Conservation (phyloP, 2,888 invertebrate species). For the Agrilus mali region DNA sequence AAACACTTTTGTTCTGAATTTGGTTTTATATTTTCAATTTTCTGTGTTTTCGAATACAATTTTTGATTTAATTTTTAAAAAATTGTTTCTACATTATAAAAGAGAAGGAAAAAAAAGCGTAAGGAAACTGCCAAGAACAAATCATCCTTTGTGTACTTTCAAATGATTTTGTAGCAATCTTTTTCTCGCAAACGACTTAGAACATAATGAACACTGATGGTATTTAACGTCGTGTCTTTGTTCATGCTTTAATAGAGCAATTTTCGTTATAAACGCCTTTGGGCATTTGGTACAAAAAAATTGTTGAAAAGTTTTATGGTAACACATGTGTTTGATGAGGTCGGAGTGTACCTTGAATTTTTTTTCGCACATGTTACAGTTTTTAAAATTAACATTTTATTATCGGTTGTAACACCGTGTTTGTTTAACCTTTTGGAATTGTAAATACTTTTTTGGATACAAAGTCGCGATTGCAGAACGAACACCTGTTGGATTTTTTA, state of each 20-base stretch:
- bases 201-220: constrained; percentile 12
- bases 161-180: constrained; percentile 16
- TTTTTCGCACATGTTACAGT: constrained; percentile 18
- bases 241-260: constrained; percentile 15
- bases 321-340: constrained; percentile 12
- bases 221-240: constrained; percentile 13
- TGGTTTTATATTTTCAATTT: too few species aligned
- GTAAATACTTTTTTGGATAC: constrained; percentile 4
- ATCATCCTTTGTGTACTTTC: constrained; percentile 9
- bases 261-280: constrained; percentile 12
- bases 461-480: constrained; percentile 9
- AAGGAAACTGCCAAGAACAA: too few species aligned
- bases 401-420: constrained; percentile 4
- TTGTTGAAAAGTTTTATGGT: constrained; percentile 13
- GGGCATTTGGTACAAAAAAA: constrained; percentile 15
- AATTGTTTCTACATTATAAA: too few species aligned
- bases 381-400: constrained; percentile 10
- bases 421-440: constrained; percentile 5
- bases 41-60: too few species aligned
- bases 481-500: constrained; percentile 3
- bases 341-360: constrained; percentile 13
- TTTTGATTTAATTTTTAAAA: too few species aligned
- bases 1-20: too few species aligned
- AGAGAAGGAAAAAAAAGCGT: too few species aligned
- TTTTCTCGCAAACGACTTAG: constrained; percentile 15